These are phyloP conservation scores for Amphipyra tragopoginis DNA, from an alignment of 2,888 invertebrate genomes.

Conservation along the genomic window DNA sequence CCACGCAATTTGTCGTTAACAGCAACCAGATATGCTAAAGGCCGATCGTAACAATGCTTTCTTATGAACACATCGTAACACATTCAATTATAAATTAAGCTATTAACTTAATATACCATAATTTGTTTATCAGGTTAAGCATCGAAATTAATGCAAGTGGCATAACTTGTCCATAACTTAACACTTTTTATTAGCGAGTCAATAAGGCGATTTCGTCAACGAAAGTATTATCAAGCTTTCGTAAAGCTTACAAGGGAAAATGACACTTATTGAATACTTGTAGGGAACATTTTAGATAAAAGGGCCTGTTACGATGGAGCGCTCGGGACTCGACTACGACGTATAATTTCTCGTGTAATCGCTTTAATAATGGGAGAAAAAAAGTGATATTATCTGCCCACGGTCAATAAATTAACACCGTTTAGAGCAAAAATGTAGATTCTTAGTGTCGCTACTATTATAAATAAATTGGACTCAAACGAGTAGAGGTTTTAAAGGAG, in stretches of 20 bases:
- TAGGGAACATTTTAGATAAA: constrained; percentile 65
- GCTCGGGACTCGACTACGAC: constrained; percentile 82
- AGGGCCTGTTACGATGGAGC: constrained; percentile 66
- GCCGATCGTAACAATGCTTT: constrained; percentile 82
- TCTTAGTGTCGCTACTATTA: constrained; percentile 89
- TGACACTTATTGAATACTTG: constrained; percentile 52
- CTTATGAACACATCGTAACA: constrained; percentile 85
- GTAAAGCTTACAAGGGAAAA: constrained; percentile 58
- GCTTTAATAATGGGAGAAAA: constrained; percentile 89
- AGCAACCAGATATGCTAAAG: constrained; percentile 77
- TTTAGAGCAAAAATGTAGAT: constrained; percentile 90
- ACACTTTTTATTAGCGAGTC: constrained; percentile 89
- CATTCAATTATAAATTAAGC: constrained; percentile 90
- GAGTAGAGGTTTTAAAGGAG: constrained; percentile 76
- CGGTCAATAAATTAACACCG: constrained; percentile 90
- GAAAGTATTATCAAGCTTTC: constrained; percentile 77
- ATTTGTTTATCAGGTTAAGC: constrained; percentile 90
- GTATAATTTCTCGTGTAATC: constrained; percentile 90
- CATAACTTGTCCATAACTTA: constrained; percentile 89
- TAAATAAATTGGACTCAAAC: constrained; percentile 84
- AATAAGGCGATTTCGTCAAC: constrained; percentile 87
- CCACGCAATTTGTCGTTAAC: constrained; percentile 81
- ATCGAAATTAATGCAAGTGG: constrained; percentile 90
- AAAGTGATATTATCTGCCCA: constrained; percentile 90
- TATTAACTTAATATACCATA: constrained; percentile 89